Conservation (phyloP, 1,140 invertebrate species). For the Homalodisca vitripennis region DNA sequence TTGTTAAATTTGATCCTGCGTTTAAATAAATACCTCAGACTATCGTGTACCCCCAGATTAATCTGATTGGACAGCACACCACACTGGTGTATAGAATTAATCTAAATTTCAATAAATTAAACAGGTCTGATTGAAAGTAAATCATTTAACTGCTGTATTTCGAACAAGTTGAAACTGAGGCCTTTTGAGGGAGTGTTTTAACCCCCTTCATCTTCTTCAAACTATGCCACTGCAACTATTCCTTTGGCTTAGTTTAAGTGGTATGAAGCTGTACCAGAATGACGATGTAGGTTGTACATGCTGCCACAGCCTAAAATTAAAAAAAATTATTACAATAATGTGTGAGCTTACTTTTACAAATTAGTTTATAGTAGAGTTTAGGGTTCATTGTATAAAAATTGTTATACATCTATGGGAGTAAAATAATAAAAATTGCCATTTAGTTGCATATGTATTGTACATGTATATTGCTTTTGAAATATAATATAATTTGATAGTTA, state of each 20-base stretch:
- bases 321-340: neutral
- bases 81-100: neutral
- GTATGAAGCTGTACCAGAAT: conserved; percentile 11
- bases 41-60: too few species aligned
- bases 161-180: neutral
- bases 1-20: too few species aligned
- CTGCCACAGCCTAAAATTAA: conserved; percentile 9
- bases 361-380: too few species aligned
- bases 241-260: neutral
- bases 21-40: too few species aligned
- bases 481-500: neutral
- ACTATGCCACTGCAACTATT: neutral
- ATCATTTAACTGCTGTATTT: too few species aligned
- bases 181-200: neutral
- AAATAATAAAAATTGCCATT: neutral
- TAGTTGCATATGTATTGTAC: neutral
- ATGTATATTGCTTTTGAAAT: neutral
- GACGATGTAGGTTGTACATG: conserved; percentile 1
- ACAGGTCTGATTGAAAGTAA: neutral
- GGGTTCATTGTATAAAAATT: neutral
- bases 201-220: neutral
- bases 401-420: neutral
- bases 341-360: too few species aligned
- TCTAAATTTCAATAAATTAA: neutral
- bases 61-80: neutral